Percentiles rank a stretch among this genome's conserved stretches.
Conservation (phyloP, 1,140 invertebrate genomes). For the Yoshiicerus persimilis region DNA sequence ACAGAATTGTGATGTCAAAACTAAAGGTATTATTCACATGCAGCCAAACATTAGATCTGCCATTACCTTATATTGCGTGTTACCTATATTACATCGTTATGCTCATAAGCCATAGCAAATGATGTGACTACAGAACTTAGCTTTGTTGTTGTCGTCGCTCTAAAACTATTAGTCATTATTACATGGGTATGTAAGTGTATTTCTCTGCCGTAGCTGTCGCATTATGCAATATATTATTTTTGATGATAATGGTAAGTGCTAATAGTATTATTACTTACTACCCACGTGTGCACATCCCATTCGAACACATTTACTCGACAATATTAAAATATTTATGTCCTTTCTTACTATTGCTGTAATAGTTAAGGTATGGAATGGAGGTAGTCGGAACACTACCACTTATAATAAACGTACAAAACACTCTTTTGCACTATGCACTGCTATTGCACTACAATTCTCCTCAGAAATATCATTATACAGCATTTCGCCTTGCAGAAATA, state of each 20-base stretch:
- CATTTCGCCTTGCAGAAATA: background rate
- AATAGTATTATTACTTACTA: background rate
- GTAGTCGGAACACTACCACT: background rate
- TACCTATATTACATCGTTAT: background rate
- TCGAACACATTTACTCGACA: background rate
- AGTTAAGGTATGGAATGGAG: background rate
- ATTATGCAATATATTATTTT: constrained; percentile 17
- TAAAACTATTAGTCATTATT: constrained; percentile 1
- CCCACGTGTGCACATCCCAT: background rate
- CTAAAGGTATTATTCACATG: background rate
- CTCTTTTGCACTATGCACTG: background rate
- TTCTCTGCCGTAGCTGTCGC: background rate
- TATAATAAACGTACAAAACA: background rate
- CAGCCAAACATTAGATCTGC: background rate
- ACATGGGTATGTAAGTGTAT: background rate
- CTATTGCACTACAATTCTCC: background rate
- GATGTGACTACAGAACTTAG: constrained; percentile 3
- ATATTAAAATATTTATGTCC: background rate
- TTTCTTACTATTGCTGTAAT: background rate
- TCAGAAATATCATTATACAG: background rate
- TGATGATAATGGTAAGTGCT: constrained; percentile 1
- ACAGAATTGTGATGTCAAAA: background rate
- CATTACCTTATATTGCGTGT: background rate
- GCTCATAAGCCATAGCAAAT: background rate
- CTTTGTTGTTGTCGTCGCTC: constrained; percentile 5